Conservation (phyloP, 2,888 invertebrate species). For the Andricus curvator region DNA sequence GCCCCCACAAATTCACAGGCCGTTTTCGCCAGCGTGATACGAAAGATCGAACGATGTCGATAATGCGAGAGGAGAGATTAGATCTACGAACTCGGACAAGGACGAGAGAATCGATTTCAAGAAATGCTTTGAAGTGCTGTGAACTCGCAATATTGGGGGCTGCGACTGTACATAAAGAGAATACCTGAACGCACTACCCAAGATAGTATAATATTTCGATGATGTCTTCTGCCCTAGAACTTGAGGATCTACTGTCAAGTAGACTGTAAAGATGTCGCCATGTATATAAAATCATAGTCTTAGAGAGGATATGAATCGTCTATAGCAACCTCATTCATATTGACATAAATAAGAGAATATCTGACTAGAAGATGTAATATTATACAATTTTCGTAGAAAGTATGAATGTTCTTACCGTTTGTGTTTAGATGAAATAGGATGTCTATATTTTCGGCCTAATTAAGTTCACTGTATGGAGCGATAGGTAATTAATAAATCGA, state of each 20-base stretch:
- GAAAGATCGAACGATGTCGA: conserved; percentile 42
- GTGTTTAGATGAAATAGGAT: no score
- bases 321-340: conserved; percentile 1
- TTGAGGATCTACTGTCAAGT: background rate
- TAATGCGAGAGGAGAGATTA: conserved; percentile 50
- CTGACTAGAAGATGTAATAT: background rate
- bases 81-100: conserved; percentile 46
- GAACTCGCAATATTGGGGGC: conserved; percentile 53
- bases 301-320: conserved; percentile 35
- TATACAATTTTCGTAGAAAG: no score
- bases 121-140: conserved; percentile 66
- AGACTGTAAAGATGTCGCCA: background rate
- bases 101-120: conserved; percentile 55
- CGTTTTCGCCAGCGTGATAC: conserved; percentile 78
- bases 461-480: background rate
- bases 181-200: conserved; percentile 16
- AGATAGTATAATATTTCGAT: conserved; percentile 34
- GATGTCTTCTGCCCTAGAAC: background rate
- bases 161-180: conserved; percentile 16
- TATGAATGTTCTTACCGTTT: no score
- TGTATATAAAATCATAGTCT: conserved; percentile 17
- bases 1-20: conserved; percentile 76
- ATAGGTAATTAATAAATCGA: background rate
- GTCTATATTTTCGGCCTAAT: background rate
- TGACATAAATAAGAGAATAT: background rate